Evolutionary conservation across 2,113 vertebrate genomes (phyloP), one percentile per base, ranked within the genome.

Genomic region (Carettochelys insculpta): DNA sequence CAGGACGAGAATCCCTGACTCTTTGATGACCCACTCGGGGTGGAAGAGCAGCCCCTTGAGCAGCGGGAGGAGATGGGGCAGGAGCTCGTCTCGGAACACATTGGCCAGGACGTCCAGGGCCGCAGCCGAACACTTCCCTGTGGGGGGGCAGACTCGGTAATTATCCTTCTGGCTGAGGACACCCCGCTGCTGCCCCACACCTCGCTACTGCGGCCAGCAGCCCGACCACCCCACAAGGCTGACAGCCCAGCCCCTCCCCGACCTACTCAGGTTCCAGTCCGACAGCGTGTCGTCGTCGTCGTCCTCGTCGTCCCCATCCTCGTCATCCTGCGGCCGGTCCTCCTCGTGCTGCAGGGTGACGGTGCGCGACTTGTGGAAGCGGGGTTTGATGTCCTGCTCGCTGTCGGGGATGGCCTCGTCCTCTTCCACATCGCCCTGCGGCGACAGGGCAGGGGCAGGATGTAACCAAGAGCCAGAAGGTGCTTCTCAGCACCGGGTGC

Each of bases 301-400:
- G 0, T 99, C 99, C 2, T 99, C 99, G 0, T 99, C 99, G 13
- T 99, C 99, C 0, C 97, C 98, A 4, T 99, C 99, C 54, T 99
- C 99, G 0, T 98, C 98, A 81, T 98, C 98, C 22, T 99, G 98
- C 0, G 98, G 97, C 45, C 98, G 98, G 43, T 98, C 98, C 5
- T 99, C 99, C 96, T 99, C 99, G 0, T 99, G 99, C 95, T 99
- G 99, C 95, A 99, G 97, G 0, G 99, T 99, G 90, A 99, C 98
- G 0, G 99, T 99, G 84, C 99, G 98, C 0, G 99, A 99, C 93
- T 99, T 99, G 96, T 99, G 99, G 96, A 99, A 99, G 4, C 99
- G 98, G 0, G 99, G 99, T 78, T 99, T 99, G 96, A 99, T 99
- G 97, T 99, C 99, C 95, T 99, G 99, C 85, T 99, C 99, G 0